Base-by-base conservation (phyloP, 2,113 vertebrate species). In the Triplophysa siluroides region DNA sequence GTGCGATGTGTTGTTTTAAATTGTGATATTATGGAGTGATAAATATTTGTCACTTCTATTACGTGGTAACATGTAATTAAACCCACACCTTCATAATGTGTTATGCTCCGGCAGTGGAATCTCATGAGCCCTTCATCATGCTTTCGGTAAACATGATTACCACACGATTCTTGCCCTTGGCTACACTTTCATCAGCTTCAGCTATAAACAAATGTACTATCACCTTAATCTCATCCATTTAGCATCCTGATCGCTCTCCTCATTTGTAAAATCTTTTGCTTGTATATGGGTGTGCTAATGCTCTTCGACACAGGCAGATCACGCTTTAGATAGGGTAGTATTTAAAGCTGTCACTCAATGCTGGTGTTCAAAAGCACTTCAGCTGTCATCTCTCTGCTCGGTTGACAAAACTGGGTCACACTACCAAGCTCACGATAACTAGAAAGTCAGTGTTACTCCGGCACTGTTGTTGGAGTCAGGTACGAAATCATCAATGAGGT, bases 101-200 rank as follows among this genome's bases (percentile, higher is more conserved):
- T 60, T 73, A 54, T 74, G 13, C 41, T 61, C 33, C n/a, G 60
- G 71, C 71, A 61, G 23, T 74, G 21, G 60, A 74, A 61, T 74
- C 71, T 38, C 71, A 60, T 43, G 71, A 61, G 71, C 33, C n/a
- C 69, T 58, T 72, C 71, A 61, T 74, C 54, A 58, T 58, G 29
- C 21, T 74, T 74, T 60, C 33, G 2, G 54, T 74, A 74, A 74
- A 74, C 71, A 74, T 74, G 71, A 74, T 74, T 74, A 74, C 33
- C 71, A 74, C 71, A 74, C 61, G 54, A 61, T 60, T 43, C 54
- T 38, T 74, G 71, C 71, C 71, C 56, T 74, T 13, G n/a, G 54
- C 54, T 61, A 61, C 54, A 74, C 71, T 74, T 74, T 74, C 71
- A 74, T 43, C 71, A 74, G 71, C 54, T 33, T 74, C n/a, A 8